Evolutionary conservation across 1,140 invertebrate species (phyloP).

Genomic region (Hylyphantes graminicola): DNA sequence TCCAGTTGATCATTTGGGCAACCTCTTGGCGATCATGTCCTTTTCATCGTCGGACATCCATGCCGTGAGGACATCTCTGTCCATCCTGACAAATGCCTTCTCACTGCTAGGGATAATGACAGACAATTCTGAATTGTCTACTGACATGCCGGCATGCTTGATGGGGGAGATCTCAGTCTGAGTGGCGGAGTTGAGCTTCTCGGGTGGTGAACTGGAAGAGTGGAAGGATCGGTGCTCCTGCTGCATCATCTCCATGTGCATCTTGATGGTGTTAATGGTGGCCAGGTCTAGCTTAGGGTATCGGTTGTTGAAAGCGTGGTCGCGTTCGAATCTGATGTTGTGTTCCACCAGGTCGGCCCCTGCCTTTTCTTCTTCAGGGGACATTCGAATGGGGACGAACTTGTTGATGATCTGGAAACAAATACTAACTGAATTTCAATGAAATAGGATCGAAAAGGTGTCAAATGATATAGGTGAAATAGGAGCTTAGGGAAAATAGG

Average conservation of each 20-base stretch:
- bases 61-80: slow-evolving; percentile 42
- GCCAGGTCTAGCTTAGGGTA: slow-evolving; percentile 42
- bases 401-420: slow-evolving; percentile 76
- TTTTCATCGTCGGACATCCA: slow-evolving; percentile 57
- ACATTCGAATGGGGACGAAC: slow-evolving; percentile 85
- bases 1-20: slow-evolving; percentile 18
- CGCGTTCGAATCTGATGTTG: slow-evolving; percentile 72
- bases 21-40: slow-evolving; percentile 9
- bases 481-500: too few relatives aligned
- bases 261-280: slow-evolving; percentile 39
- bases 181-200: slow-evolving; percentile 36
- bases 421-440: not conserved
- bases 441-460: not conserved
- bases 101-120: not conserved
- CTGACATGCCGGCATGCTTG: not conserved
- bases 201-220: not conserved
- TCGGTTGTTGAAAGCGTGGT: not conserved
- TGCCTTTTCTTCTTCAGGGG: slow-evolving; percentile 82
- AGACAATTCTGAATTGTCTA: not conserved
- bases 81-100: not conserved
- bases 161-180: slow-evolving; percentile 33
- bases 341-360: slow-evolving; percentile 91
- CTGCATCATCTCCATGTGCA: slow-evolving; percentile 26
- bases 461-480: too few relatives aligned
- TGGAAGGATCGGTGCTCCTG: not conserved